Conservation (phyloP, 2,797 vertebrate species). For the Harpagifer antarcticus region DNA sequence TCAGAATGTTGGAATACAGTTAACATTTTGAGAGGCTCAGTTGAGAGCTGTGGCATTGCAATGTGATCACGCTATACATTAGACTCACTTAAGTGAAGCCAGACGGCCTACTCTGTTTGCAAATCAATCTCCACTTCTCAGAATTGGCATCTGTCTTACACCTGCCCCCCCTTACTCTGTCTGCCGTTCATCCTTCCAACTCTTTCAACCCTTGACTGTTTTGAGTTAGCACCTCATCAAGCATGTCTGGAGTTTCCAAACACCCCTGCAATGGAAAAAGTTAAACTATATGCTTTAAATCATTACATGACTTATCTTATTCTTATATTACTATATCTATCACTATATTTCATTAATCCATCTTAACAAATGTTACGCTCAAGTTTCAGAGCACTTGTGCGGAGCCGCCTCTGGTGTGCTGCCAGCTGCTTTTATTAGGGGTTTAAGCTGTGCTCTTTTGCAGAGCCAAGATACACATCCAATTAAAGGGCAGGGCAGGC, state of each 20-base stretch:
- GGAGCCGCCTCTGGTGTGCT: constrained; percentile 14
- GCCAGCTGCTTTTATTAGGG: constrained; percentile 29
- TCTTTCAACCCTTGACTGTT: constrained; percentile 33
- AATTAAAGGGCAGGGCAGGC: constrained; percentile 40
- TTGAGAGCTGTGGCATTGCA: constrained; percentile 20
- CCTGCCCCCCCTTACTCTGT: constrained; percentile 18
- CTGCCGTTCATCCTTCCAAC: constrained; percentile 38
- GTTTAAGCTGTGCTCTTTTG: constrained; percentile 33
- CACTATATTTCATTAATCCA: constrained; percentile 1
- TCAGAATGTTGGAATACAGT: constrained; percentile 18
- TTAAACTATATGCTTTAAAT: constrained; percentile 2
- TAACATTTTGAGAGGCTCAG: constrained; percentile 15
- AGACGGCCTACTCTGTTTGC: constrained; percentile 39
- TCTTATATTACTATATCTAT: too few species aligned
- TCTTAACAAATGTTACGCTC: constrained; percentile 5
- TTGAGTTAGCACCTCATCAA: constrained; percentile 53
- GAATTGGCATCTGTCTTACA: constrained; percentile 49
- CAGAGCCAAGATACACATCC: constrained; percentile 51
- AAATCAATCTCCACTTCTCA: constrained; percentile 50
- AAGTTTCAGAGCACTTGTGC: background rate
- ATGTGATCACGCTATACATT: constrained; percentile 37
- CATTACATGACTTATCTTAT: background rate
- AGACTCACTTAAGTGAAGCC: constrained; percentile 52
- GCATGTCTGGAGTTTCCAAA: constrained; percentile 2
- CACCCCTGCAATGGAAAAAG: constrained; percentile 6